Base-by-base conservation (phyloP, 2,113 vertebrate genomes). In the Prochilodus magdalenae region DNA sequence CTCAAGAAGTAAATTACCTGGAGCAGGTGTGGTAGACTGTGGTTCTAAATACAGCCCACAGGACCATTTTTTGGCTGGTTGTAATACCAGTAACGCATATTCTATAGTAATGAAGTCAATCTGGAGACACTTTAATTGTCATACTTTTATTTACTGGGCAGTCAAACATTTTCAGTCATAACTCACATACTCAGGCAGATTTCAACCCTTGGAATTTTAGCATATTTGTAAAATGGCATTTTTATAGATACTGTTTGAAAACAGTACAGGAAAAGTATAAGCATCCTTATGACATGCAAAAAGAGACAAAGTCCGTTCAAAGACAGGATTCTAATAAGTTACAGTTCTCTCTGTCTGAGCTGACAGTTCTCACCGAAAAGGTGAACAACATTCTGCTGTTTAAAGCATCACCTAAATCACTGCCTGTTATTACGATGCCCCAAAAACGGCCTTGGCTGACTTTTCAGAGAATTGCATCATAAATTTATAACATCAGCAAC, bases 251-350 rank as follows among this genome's bases (percentile, higher is more conserved):
- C 33, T 70, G 66, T 40, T 40, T 44, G 40, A 10, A 44, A 44
- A 44, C 40, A 44, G 40, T 10, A 70, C 65, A 36, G 65, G 36
- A 27, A 14, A 15, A 36, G 36, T 70, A 70, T 12, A 67, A 18
- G 33, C 40, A 70, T 36, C 36, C 33, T 72, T 62, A 72, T 80
- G 55, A 47, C 67, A 80, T 80, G 77, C 67, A 62, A 30, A 44
- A 60, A 80, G 53, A 77, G 44, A 15, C 16, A 29, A 30, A 24
- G 13, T 77, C 47, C 27, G 15, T 67, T 67, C 47, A 47, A 67
- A 51, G 44, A 27, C 47, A 76, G 24, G 27, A 29, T 75, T 44
- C 22, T 16, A 75, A 75, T 7, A 75, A 24, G 40, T 47, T 72
- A 62, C 59, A 53, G 44, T 72, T 72, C 15, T 26, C 15, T 26